Base-by-base conservation (phyloP, 2,797 vertebrate genomes). In the Fistularia commersonii region DNA sequence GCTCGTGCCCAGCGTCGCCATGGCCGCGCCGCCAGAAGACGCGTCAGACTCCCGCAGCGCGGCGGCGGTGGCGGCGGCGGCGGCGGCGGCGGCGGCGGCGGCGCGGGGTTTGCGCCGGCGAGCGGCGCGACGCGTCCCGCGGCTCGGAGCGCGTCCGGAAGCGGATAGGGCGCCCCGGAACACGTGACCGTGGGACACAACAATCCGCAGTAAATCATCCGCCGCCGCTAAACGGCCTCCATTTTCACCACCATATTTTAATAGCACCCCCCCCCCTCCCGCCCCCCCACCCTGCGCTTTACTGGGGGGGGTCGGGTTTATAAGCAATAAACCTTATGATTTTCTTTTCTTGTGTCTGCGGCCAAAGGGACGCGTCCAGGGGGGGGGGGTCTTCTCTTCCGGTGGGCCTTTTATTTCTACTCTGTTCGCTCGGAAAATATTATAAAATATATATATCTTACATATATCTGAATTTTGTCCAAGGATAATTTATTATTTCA, bases 181-280 rank as follows among this genome's bases (percentile, higher is more conserved):
- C 90, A 93, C 93, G 94, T 99, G 96, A 83, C 88, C 88, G 82
- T 87, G 89, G 87, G 86, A 90, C 94, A 93, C 93, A 94, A 98
- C 94, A 98, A 97, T 96, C 95, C 95, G 93, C 93, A 93, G 94
- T 96, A 96, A 95, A 97, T 95, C 95, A 96, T 92, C 93, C 92
- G 37, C 48, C 38, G 47, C 36, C 32, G 36, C 32, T 93, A 95
- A 94, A 94, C 91, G 91, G 93, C 93, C 91, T 91, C 89, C 94
- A 93, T 96, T 97, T 95, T 93, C 91, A 76, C 90, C 90, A 92
- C 91, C 92, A 92, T 94, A 92, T 95, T 95, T 92, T 97, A 94
- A 95, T 94, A 93, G 93, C 89, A 92, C 91, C 91, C 89, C 89
- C 91, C 89, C 90, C 91, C 90, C 90, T 87, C 90, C 35, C 38